Conservation (phyloP, 2,888 invertebrate species). For the Tinea pellionella region DNA sequence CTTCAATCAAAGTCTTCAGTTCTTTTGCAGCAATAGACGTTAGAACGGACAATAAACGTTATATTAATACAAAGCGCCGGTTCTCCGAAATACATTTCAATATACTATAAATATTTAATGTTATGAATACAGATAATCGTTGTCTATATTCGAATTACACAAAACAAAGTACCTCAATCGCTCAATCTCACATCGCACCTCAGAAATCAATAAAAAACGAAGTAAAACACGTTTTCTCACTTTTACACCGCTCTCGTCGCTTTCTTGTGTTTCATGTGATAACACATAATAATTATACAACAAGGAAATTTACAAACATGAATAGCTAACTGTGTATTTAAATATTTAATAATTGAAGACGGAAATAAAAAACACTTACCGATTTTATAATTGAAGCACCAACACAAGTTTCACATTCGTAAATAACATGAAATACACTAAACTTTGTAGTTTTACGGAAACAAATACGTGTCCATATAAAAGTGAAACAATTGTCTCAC, state of each 20-base stretch:
- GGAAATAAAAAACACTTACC: background rate
- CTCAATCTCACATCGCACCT: background rate
- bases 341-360: background rate
- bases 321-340: background rate
- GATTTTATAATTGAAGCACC: background rate
- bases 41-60: too few species aligned
- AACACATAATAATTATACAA: background rate
- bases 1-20: too few species aligned
- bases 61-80: background rate
- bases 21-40: too few species aligned
- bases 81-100: slow-evolving; percentile 1
- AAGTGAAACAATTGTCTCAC: background rate
- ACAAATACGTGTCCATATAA: background rate
- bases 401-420: background rate
- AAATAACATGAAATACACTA: background rate
- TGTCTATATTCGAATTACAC: background rate
- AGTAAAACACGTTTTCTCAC: background rate
- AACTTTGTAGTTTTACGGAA: background rate
- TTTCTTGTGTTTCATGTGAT: background rate
- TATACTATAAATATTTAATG: slow-evolving; percentile 5
- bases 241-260: background rate
- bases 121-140: background rate
- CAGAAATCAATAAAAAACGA: background rate
- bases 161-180: background rate
- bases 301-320: background rate